Evolutionary conservation across 1,140 invertebrate species (phyloP).

Genomic region (Cydia strobilella): DNA sequence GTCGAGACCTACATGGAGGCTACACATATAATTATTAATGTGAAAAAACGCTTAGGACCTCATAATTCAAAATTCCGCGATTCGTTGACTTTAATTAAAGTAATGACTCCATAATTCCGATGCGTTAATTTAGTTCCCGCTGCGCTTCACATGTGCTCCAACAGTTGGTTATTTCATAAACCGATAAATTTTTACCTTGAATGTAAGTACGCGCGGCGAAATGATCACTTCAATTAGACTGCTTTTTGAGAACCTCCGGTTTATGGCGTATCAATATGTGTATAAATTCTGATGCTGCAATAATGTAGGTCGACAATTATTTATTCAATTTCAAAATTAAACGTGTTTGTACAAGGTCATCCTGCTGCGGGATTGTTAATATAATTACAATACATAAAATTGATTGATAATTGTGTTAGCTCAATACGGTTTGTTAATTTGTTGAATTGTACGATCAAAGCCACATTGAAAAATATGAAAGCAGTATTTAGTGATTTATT

Average conservation of each 20-base stretch:
- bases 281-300: not conserved
- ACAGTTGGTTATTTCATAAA: conserved; percentile 52
- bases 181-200: conserved; percentile 54
- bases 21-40: not conserved
- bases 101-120: conserved; percentile 51
- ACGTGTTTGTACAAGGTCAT: not conserved
- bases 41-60: not conserved
- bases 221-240: conserved; percentile 46
- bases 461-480: no score
- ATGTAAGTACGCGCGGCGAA: conserved; percentile 32
- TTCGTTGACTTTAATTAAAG: conserved; percentile 52
- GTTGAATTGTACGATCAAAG: not conserved
- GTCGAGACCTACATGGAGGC: no score
- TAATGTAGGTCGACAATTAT: not conserved
- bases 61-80: not conserved
- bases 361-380: not conserved
- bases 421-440: not conserved
- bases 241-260: conserved; percentile 20
- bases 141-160: conserved; percentile 46
- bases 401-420: no score
- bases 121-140: conserved; percentile 54
- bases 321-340: not conserved
- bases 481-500: no score
- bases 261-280: not conserved
- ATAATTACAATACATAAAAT: not conserved